phyloP scores from a whole-genome alignment of 2,888 invertebrate species.

The Nowickia ferox region DNA sequence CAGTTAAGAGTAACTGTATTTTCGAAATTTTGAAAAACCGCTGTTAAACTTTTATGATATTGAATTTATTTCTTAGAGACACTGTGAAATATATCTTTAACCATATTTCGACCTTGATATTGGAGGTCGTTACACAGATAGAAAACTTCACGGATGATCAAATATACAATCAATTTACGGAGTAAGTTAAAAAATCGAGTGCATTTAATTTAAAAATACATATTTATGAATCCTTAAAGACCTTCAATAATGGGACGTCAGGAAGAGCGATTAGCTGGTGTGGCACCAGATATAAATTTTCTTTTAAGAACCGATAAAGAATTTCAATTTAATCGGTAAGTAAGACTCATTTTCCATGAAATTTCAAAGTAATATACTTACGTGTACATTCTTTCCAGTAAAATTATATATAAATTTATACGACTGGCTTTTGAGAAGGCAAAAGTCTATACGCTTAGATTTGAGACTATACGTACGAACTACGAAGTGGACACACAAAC shows the following conservation, averaged over 20 bases:
- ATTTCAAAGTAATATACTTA: too few species aligned
- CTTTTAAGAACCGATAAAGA: constrained; percentile 87
- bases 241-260: constrained; percentile 93
- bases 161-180: constrained; percentile 88
- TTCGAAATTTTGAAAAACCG: too few species aligned
- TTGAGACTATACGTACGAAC: constrained; percentile 87
- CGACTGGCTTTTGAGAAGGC: constrained; percentile 86
- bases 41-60: background rate
- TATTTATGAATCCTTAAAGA: constrained; percentile 80
- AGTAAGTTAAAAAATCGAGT: constrained; percentile 80
- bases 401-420: constrained; percentile 85
- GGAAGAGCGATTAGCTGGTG: constrained; percentile 90
- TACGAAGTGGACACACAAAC: constrained; percentile 88
- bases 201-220: constrained; percentile 8
- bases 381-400: constrained; percentile 70
- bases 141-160: constrained; percentile 89
- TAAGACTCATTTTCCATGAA: background rate
- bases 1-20: too few species aligned
- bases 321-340: constrained; percentile 78
- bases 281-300: constrained; percentile 88
- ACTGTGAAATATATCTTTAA: constrained; percentile 78
- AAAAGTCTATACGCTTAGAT: constrained; percentile 86
- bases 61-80: constrained; percentile 71
- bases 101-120: constrained; percentile 78
- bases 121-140: constrained; percentile 87